Base-by-base conservation (phyloP, 1,140 invertebrate species). In the Aphelinus atriplicis region DNA sequence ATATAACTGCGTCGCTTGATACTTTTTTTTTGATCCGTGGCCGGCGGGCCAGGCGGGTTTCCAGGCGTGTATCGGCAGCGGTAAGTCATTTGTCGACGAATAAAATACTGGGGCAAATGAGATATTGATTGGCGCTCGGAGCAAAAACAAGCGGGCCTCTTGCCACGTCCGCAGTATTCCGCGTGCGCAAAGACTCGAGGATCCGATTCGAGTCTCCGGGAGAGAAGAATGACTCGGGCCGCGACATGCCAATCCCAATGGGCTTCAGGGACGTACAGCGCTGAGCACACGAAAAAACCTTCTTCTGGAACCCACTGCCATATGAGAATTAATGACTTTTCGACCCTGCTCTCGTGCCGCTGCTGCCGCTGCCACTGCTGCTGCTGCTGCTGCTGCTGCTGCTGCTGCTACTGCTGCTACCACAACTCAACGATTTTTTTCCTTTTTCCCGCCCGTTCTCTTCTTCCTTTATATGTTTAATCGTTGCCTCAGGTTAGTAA, bases 81-180 rank as follows among this genome's bases (percentile, higher is more conserved):
- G 63, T 10, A 64, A 64, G 63, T 64, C 63, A n/a, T 57, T 57
- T 57, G 26, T 3, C 4, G 10, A 10, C 56, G 10, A 57, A 57
- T 57, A 7, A 57, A 57, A 57, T 57, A n/a, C 10, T n/a, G 43
- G 26, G 43, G 9, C 58, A 45, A n/a, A 26, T 46, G 47, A 48
- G 55, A 50, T 70, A 70, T 70, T 61, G 67, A 70, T 70, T 70
- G 55, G 56, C 43, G 43, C 64, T n/a, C 26, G 58, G 48, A 56
- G 67, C 26, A 61, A 70, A 70, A 70, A 61, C 57, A 70, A 61
- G 57, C 56, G 56, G 66, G 66, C 58, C 66, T 57, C 26, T 53
- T 58, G 66, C 66, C 9, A 55, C 56, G 56, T 68, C 56, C 55
- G 66, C 66, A 68, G 66, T 57, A 58, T 68, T 48, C 55, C 66